Base-by-base conservation (phyloP, 2,888 invertebrate genomes). In the Scaptomyza parva region DNA sequence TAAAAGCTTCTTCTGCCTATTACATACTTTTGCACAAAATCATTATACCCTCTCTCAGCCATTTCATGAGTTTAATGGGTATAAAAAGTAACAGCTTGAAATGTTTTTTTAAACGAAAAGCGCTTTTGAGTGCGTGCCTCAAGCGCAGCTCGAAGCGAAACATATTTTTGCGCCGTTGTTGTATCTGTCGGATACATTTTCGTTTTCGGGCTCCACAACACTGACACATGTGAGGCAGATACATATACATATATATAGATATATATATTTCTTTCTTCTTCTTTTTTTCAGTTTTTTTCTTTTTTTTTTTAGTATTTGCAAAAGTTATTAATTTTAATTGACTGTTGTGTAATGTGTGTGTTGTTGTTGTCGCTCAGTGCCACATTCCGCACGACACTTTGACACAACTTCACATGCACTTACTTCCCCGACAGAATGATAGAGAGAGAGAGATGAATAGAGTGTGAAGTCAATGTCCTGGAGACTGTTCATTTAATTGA, bases 321-420 rank as follows among this genome's bases (percentile, higher is more conserved):
- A 86, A 83, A 88, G 88, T 85, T 85, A 85, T 88, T 85, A 86
- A 88, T 88, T 85, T 88, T 86, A 85, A 85, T 85, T 85, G 88
- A 84, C 84, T 85, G 88, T 85, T 85, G 85, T 85, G 85, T 85
- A 85, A 85, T 88, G 77, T 77, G 72, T 77, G 66, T 58, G 58
- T 76, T n/a, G n/a, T n/a, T n/a, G n/a, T n/a, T n/a, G 63, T 63
- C 64, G 74, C 74, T 63, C 71, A 47, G 45, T 45, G 58, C 78
- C 78, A 65, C 78, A 80, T 80, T 81, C 82, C 85, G 57, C 50
- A 20, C 66, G 63, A 78, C 76, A 84, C 86, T 82, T 80, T 65
- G 82, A 70, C 81, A 66, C 63, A 63, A 76, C 86, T 80, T 86
- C 86, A 48, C 35, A 50, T 35, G 54, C 60, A 73, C 39, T 45